phyloP scores from a whole-genome alignment of 1,140 invertebrate species.

The Pseudobourletiella spinata region DNA sequence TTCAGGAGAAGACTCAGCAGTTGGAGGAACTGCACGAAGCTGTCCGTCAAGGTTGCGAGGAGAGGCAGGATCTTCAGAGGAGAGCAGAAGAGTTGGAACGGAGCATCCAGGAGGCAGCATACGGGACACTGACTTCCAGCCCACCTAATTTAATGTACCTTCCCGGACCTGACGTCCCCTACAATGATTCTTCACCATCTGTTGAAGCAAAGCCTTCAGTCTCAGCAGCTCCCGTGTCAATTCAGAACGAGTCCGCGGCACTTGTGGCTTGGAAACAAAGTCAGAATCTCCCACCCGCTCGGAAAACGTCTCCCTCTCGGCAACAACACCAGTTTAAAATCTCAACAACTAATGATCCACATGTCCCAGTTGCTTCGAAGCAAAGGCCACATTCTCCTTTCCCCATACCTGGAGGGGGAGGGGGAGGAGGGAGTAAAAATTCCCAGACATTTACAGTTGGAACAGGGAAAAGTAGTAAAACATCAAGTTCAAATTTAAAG shows the following conservation, averaged over 20 bases:
- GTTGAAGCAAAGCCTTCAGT: no score
- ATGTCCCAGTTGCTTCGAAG: not conserved
- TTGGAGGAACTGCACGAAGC: slow-evolving; percentile 18
- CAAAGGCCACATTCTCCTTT: not conserved
- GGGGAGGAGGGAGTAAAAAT: no score
- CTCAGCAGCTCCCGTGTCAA: no score
- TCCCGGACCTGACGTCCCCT: no score
- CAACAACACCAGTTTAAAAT: no score
- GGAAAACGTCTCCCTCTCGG: no score
- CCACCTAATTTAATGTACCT: no score
- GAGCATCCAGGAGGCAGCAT: not conserved
- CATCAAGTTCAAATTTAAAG: not conserved
- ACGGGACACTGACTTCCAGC: no score
- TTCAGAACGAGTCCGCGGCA: no score
- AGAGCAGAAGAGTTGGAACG: not conserved
- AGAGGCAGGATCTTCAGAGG: slow-evolving; percentile 13
- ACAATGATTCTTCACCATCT: no score
- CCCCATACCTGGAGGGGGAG: not conserved
- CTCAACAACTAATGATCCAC: no score
- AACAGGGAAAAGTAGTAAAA: not conserved
- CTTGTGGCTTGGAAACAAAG: not conserved
- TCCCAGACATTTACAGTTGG: not conserved
- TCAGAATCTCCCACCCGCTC: not conserved
- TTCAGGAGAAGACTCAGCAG: slow-evolving; percentile 15
- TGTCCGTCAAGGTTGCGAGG: slow-evolving; percentile 17